Conservation (phyloP, 2,888 invertebrate genomes). For the Amiota minor region DNA sequence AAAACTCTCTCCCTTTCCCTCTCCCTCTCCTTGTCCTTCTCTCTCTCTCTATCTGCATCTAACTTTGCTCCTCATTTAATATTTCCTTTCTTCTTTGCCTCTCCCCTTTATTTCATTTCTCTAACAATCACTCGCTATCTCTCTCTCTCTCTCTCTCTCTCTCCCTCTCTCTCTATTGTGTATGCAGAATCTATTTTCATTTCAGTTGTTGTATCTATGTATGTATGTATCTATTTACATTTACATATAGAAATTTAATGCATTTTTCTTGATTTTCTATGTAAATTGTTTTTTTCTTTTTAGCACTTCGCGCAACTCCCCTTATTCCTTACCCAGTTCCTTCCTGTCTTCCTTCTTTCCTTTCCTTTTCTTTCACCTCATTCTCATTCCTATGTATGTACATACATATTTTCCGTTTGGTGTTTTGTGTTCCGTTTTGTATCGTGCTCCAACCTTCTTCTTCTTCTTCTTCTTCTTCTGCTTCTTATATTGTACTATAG, state of each 20-base stretch:
- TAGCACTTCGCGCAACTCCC: no score
- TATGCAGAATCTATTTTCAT: background rate
- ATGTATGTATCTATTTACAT: background rate
- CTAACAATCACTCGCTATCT: background rate
- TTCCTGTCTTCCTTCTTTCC: no score
- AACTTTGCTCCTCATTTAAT: background rate
- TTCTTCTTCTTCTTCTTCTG: no score
- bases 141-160: background rate
- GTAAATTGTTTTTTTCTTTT: no score
- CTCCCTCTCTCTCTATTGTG: background rate
- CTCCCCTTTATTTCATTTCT: background rate
- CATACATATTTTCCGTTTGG: no score
- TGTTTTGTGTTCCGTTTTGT: no score
- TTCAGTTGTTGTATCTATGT: constrained; percentile 5
- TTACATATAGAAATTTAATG: background rate
- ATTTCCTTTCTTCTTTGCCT: background rate
- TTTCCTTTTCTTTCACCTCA: no score
- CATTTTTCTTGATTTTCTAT: no score
- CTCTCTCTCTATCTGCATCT: background rate
- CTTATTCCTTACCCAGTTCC: no score
- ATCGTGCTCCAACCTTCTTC: no score
- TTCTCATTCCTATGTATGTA: no score
- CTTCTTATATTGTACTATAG: no score
- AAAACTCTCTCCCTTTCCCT: background rate
- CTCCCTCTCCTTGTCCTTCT: background rate